Evolutionary conservation across 2,113 vertebrate species (phyloP).

Genomic region (Xyrauchen texanus): DNA sequence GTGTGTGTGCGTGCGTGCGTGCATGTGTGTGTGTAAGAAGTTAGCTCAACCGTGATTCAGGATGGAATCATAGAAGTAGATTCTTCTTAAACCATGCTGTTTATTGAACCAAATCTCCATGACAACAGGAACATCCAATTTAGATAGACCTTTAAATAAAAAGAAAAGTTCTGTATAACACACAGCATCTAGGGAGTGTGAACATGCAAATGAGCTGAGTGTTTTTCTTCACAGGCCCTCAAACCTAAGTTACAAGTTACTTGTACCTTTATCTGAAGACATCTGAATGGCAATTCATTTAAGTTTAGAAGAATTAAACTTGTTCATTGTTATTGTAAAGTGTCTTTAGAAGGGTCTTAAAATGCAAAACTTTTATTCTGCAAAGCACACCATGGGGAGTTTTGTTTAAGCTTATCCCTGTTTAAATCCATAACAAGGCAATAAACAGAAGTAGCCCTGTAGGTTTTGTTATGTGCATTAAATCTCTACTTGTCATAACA

Average conservation of each 20-base stretch:
- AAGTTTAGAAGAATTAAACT: neutral
- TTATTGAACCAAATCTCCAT: slow-evolving; percentile 45
- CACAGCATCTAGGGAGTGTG: neutral
- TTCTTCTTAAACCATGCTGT: slow-evolving; percentile 30
- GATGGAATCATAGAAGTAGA: slow-evolving; percentile 20
- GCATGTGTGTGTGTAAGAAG: neutral
- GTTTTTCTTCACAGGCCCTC: neutral
- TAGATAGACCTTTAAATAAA: slow-evolving; percentile 5
- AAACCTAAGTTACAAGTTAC: neutral
- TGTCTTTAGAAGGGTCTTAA: neutral
- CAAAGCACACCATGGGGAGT: neutral
- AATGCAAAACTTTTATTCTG: neutral
- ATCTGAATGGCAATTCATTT: neutral
- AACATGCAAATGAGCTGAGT: neutral
- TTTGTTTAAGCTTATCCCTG: neutral
- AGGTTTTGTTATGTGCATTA: slow-evolving; percentile 22
- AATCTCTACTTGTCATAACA: slow-evolving; percentile 26
- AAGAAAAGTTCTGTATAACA: neutral
- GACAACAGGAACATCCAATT: slow-evolving; percentile 29
- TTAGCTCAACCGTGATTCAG: slow-evolving; percentile 52
- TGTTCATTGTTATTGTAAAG: neutral
- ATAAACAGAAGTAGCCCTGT: slow-evolving; percentile 1
- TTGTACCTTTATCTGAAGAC: neutral
- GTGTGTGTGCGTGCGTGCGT: neutral
- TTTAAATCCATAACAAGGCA: slow-evolving; percentile 5